Conservation (phyloP, 1,140 invertebrate genomes). For the Nephila pilipes region DNA sequence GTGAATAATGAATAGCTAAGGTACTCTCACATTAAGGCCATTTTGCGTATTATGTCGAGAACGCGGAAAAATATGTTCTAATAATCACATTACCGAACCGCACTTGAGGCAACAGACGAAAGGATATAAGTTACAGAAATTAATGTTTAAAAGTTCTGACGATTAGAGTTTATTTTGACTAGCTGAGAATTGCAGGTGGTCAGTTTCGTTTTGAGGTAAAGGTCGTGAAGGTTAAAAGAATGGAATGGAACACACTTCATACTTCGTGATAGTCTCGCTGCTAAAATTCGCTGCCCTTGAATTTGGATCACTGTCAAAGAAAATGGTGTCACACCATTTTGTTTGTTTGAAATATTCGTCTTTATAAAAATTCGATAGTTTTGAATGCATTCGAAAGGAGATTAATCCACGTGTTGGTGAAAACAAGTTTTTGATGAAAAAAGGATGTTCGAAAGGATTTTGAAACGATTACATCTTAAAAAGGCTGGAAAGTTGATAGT, state of each 20-base stretch:
- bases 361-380: background rate
- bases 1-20: background rate
- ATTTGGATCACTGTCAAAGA: background rate
- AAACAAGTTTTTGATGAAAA: background rate
- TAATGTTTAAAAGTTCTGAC: background rate
- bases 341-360: background rate
- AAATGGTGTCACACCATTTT: constrained; percentile 8
- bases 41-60: background rate
- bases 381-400: background rate
- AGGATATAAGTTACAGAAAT: background rate
- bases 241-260: background rate
- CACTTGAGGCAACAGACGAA: background rate
- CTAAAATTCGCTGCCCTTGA: constrained; percentile 8
- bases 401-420: background rate
- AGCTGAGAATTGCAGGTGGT: background rate
- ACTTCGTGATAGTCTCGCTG: background rate
- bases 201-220: constrained; percentile 14
- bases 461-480: background rate
- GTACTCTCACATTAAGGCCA: background rate
- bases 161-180: background rate
- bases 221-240: background rate
- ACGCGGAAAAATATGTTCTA: constrained; percentile 12
- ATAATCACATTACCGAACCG: background rate
- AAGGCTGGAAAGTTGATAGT: background rate
- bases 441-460: background rate